phyloP scores from a whole-genome alignment of 2,113 vertebrate species.

The Megaceryle maxima region DNA sequence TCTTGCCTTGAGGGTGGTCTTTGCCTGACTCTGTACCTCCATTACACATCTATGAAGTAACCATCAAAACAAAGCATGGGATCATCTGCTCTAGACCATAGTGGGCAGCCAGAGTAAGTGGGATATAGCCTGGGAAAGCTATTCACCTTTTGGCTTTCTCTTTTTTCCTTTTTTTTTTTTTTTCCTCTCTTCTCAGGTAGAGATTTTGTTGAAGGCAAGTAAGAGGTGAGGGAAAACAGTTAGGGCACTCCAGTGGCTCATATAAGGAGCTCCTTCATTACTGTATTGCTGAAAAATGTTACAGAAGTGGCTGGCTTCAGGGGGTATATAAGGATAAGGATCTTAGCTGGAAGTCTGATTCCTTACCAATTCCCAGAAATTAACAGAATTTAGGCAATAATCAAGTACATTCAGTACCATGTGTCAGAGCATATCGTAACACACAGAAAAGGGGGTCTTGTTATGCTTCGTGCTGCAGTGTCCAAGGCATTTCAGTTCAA shows the following conservation, averaged over 20 bases:
- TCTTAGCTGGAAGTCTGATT: slow-evolving; percentile 49
- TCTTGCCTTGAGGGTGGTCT: background rate
- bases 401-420: slow-evolving; percentile 41
- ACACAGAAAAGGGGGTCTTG: slow-evolving; percentile 11
- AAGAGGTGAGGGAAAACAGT: background rate
- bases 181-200: background rate
- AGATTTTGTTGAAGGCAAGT: background rate
- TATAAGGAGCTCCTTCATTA: slow-evolving; percentile 22
- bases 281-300: slow-evolving; percentile 24
- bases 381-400: slow-evolving; percentile 29
- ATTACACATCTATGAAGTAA: background rate
- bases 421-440: background rate
- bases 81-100: background rate
- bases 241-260: background rate
- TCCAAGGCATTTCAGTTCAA: slow-evolving; percentile 23
- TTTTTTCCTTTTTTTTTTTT: background rate
- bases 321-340: slow-evolving; percentile 43
- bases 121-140: background rate
- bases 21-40: background rate
- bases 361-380: slow-evolving; percentile 46
- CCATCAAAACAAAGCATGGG: background rate
- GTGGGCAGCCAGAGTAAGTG: background rate
- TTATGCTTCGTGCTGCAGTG: background rate
- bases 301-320: background rate
- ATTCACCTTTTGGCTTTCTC: background rate